Percentiles rank a stretch among this genome's conserved stretches.
Conservation (phyloP, 2,797 vertebrate species). For the Decapterus maruadsi region DNA sequence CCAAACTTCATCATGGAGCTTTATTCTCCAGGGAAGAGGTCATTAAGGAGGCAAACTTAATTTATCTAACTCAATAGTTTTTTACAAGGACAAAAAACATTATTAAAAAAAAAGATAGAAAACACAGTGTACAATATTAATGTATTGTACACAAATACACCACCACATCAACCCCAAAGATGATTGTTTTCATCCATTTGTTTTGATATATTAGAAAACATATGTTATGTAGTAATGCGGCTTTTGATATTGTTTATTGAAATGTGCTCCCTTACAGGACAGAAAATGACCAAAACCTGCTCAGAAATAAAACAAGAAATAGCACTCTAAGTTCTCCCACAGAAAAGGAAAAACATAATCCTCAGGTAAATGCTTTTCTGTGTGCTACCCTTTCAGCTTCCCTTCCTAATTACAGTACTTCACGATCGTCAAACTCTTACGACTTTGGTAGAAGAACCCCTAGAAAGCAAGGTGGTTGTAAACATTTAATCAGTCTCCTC, state of each 20-base stretch:
- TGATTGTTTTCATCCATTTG: neutral
- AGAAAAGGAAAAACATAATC: slow-evolving; percentile 27
- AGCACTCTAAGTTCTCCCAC: neutral
- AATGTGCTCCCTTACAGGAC: neutral
- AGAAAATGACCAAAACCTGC: neutral
- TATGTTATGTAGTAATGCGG: slow-evolving; percentile 5
- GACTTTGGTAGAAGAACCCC: slow-evolving; percentile 17
- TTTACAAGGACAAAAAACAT: neutral
- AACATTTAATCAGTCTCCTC: slow-evolving; percentile 54
- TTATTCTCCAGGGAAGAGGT: neutral
- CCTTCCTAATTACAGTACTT: slow-evolving; percentile 27
- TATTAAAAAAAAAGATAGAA: neutral
- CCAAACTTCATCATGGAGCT: neutral
- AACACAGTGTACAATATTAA: neutral
- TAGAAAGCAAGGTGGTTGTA: slow-evolving; percentile 17
- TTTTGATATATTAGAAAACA: neutral
- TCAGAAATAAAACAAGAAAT: slow-evolving; percentile 5
- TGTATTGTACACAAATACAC: neutral
- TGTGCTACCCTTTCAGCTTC: slow-evolving; percentile 20
- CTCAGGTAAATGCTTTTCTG: slow-evolving; percentile 27
- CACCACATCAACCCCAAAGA: neutral
- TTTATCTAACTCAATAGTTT: neutral
- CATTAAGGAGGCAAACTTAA: neutral
- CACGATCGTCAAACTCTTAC: slow-evolving; percentile 43
- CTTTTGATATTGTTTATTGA: slow-evolving; percentile 11